phyloP scores from a whole-genome alignment of 1,140 invertebrate genomes.

The Cyclargus thomasi region DNA sequence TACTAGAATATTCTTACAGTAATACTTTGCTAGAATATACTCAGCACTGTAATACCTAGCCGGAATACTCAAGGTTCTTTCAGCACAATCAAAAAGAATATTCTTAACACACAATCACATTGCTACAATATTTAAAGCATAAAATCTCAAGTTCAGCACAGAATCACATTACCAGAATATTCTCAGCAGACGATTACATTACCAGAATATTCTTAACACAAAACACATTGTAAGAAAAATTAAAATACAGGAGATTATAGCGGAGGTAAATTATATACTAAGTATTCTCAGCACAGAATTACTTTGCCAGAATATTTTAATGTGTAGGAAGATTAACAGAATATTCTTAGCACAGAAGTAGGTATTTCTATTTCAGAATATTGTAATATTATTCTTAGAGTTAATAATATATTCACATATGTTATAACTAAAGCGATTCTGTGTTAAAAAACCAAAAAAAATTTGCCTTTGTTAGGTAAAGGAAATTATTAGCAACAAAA shows the following conservation, averaged over 20 bases:
- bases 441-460: background rate
- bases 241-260: background rate
- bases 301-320: too few species aligned
- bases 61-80: background rate
- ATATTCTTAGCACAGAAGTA: background rate
- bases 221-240: too few species aligned
- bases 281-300: background rate
- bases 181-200: too few species aligned
- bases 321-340: too few species aligned
- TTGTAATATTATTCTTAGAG: too few species aligned
- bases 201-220: too few species aligned
- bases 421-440: background rate
- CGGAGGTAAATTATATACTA: background rate
- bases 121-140: background rate
- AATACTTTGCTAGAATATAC: background rate
- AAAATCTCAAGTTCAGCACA: background rate
- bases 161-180: background rate
- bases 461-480: background rate
- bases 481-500: background rate
- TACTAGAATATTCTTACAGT: background rate
- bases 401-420: slow-evolving; percentile 15
- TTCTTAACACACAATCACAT: background rate
- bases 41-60: background rate
- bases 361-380: background rate
- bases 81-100: background rate